phyloP scores from a whole-genome alignment of 2,113 vertebrate genomes.

The Myanophis thanlyinensis region DNA sequence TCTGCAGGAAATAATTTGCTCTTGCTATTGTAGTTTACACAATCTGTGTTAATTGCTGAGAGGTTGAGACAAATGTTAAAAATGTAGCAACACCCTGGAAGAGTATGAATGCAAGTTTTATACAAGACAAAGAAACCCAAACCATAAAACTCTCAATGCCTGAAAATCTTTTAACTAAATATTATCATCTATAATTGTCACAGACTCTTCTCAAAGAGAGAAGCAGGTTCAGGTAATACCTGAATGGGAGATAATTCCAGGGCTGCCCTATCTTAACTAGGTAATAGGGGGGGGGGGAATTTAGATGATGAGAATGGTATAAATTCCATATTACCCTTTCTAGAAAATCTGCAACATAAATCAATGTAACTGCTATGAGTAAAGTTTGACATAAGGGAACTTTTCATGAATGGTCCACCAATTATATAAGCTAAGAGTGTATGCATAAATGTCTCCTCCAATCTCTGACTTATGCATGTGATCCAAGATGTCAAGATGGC shows the following conservation, averaged over 20 bases:
- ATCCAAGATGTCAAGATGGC: neutral
- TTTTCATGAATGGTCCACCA: neutral
- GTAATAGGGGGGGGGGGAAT: too few species aligned
- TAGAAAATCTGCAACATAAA: neutral
- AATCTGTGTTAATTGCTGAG: neutral
- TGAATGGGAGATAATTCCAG: neutral
- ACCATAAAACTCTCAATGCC: neutral
- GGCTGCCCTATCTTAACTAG: neutral
- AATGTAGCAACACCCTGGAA: neutral
- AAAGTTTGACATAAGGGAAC: neutral
- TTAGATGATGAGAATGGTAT: neutral
- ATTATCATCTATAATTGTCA: neutral
- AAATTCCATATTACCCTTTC: neutral
- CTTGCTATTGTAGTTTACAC: neutral
- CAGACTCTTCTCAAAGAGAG: neutral
- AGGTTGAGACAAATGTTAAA: constrained; percentile 3
- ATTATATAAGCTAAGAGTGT: neutral
- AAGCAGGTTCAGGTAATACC: neutral
- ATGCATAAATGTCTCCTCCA: neutral
- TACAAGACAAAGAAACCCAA: neutral
- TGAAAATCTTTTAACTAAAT: neutral
- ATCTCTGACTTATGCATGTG: neutral
- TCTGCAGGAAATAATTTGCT: neutral
- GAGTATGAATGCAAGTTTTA: neutral
- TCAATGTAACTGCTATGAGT: neutral